These are phyloP conservation scores for Neogale vison DNA, from an alignment of 2,113 vertebrate genomes.

Conservation along the genomic window DNA sequence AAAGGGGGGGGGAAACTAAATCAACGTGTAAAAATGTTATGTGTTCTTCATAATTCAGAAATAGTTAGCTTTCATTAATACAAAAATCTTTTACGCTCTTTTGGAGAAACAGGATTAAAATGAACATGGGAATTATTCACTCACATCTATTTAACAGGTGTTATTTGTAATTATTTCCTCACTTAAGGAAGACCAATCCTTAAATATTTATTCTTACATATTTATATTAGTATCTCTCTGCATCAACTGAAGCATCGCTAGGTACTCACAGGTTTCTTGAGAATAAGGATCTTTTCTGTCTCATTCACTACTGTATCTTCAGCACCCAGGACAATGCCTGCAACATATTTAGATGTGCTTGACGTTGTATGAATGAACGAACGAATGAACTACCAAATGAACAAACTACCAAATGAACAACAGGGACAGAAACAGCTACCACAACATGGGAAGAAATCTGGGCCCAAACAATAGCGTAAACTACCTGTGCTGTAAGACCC, in stretches of 20 bases:
- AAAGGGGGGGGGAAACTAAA: neutral
- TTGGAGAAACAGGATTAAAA: neutral
- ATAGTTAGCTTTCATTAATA: neutral
- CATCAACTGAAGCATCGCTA: neutral
- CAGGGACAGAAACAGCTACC: neutral
- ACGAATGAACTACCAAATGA: neutral
- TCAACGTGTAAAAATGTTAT: constrained; percentile 16
- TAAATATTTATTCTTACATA: neutral
- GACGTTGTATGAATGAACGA: neutral
- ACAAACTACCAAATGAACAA: neutral
- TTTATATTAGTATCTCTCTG: neutral
- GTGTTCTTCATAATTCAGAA: constrained; percentile 15
- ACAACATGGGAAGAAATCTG: neutral
- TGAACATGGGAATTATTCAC: neutral
- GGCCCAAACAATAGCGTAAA: neutral
- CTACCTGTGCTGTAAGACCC: neutral
- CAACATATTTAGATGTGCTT: neutral
- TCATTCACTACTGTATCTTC: neutral
- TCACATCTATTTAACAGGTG: neutral
- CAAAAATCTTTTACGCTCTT: neutral
- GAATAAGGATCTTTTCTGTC: neutral
- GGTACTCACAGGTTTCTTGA: neutral
- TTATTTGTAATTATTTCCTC: neutral
- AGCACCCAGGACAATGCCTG: neutral
- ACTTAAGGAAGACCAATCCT: neutral